Evolutionary conservation across 1,140 invertebrate species (phyloP), one percentile per base, ranked within the genome.

Genomic region (Brachionus calyciflorus): DNA sequence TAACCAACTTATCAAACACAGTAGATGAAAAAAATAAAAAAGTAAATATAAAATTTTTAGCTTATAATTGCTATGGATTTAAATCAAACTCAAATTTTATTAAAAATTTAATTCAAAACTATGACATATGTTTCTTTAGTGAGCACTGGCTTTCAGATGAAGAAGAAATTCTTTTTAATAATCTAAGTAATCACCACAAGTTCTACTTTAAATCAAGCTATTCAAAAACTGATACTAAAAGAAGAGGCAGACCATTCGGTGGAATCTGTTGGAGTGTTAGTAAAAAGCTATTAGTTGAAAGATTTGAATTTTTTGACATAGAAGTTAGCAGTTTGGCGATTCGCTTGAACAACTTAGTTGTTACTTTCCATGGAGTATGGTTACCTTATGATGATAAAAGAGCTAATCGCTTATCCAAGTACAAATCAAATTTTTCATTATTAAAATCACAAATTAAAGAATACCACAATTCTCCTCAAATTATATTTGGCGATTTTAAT

Each of bases 51-150:
- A 46, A 46, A 14, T 14, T 46, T 14, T 4, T 46, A 7, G 9
- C 55, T 17, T 60, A 33, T n/a, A 60, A 60, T 17, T 60, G 55
- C 28, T 60, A 33, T 60, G 55, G 55, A 21, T 33, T 60, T n/a
- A 60, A 60, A 60, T 60, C 55, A n/a, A 60, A 60, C 30, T 14
- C 26, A n/a, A 10, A n/a, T n/a, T 60, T 33, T 17, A 17, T 60
- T 37, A 10, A 14, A 33, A 60, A 60, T 33, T 37, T 60, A 14
- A 12, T 60, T n/a, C 0, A 33, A 12, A 37, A 33, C n/a, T 60
- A 14, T 17, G 55, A 60, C 37, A 33, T 60, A 2, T 60, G 55
- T 17, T 60, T 60, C 17, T 33, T 60, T 14, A 37, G 6, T 1
- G 55, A 60, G n/a, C 55, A 60, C n/a, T 60, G 55, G 30, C 28